Base-by-base conservation (phyloP, 2,113 vertebrate species). In the Hippocampus zosterae region DNA sequence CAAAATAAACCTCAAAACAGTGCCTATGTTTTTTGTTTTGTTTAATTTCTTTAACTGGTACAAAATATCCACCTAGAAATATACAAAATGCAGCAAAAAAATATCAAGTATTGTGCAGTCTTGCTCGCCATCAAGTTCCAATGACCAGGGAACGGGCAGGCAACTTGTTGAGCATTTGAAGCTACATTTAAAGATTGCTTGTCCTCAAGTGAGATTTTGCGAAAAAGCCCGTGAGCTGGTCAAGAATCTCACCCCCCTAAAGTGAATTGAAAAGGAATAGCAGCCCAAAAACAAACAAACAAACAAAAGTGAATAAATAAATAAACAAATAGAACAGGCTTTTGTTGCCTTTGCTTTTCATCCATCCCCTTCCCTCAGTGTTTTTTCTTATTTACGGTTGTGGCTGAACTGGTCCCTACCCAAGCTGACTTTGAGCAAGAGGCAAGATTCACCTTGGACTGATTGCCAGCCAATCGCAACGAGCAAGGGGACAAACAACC, bases 11-110 rank as follows among this genome's bases (percentile, higher is more conserved):
- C 84, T 88, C 55, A 79, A 88, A 83, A 85, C 87, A 88, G 83
- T 81, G 82, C 79, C 86, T 84, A 79, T 69, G 82, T 88, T 42
- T n/a, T n/a, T n/a, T n/a, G n/a, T 64, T 44, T 25, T 89, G 5
- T 91, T 85, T 75, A 90, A 87, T 91, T 89, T 92, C 88, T 86
- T 85, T 83, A 90, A 93, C 83, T 88, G 84, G 88, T 91, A 92
- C 91, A 92, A 85, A 91, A 92, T 74, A 81, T 79, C 86, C 88
- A 88, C 92, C 87, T 82, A 85, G 88, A 92, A 84, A 85, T 88
- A 83, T 91, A 91, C 88, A 92, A 89, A 89, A 90, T 81, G 88
- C 89, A 90, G 86, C 87, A 90, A 91, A 89, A 78, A 79, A 88
- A 85, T 84, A 83, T 88, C 85, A 91, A 89, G 84, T 90, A 87